Conservation (phyloP, 2,113 vertebrate genomes). For the Clarias gariepinus region DNA sequence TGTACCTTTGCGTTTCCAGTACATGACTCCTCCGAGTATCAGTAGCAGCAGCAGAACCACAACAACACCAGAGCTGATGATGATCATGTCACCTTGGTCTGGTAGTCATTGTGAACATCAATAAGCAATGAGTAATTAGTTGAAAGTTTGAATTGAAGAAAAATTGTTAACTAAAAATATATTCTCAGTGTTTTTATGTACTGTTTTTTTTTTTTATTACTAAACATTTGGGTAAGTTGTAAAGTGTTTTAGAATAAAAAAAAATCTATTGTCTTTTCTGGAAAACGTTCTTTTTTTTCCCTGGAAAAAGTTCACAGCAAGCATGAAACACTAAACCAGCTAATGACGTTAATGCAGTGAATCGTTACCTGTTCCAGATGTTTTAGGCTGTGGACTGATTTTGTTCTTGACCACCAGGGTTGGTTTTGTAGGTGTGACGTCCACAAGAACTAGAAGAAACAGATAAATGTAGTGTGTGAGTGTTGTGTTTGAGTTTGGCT, state of each 20-base stretch:
- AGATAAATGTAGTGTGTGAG: background rate
- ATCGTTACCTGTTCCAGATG: background rate
- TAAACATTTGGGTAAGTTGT: background rate
- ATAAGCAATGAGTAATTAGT: background rate
- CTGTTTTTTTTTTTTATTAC: too few species aligned
- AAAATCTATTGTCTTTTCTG: background rate
- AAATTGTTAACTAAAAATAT: too few species aligned
- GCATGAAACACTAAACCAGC: background rate
- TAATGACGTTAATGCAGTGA: background rate
- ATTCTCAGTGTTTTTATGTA: too few species aligned
- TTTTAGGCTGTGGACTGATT: background rate
- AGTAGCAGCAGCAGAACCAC: constrained; percentile 15
- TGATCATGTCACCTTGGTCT: background rate
- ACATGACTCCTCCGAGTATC: background rate
- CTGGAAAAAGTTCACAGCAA: background rate
- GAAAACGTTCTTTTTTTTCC: background rate
- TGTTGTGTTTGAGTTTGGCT: background rate
- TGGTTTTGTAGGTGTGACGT: background rate
- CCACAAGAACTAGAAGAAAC: background rate
- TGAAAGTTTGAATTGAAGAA: too few species aligned
- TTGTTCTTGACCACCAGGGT: background rate
- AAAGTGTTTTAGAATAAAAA: background rate
- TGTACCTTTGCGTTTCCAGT: constrained; percentile 24
- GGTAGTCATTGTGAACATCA: background rate
- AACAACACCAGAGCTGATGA: background rate